Evolutionary conservation across 2,113 vertebrate genomes (phyloP), one percentile per base, ranked within the genome.

Genomic region (Trogon surrucura): DNA sequence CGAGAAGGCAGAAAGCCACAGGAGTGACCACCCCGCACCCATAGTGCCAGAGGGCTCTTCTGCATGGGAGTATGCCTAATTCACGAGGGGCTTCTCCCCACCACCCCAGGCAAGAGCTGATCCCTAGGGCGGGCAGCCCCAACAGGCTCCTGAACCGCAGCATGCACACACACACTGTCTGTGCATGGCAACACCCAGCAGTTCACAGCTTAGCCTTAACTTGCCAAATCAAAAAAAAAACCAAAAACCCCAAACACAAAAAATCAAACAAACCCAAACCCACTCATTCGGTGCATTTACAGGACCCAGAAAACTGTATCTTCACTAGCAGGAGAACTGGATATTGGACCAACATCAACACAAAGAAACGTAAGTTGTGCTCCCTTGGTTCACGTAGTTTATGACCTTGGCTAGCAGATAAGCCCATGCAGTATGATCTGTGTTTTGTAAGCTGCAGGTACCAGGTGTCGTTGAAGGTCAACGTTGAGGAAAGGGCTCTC

Each of bases 391-490:
- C 91, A 67, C 30, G 4, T 70, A 75, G 88, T 94, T 96, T 77
- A 87, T 93, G 95, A 84, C 96, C 71, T 93, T 95, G 85, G 94
- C 75, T 66, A 51, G 67, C 86, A 94, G 95, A 96, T 97, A 97
- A 97, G 88, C 71, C 64, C 48, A 1, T 6, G n/a, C 50, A 91
- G 89, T 75, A 30, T 64, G 88, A 93, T 96, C 87, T n/a, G 75
- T 94, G 91, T 81, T 97, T 93, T 92, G 78, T 73, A 85, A 94
- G 77, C 91, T 89, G 84, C 95, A 94, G 80, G 95, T 95, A 95
- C 85, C 92, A 96, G 96, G 96, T 97, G 96, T 91, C 11, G 16
- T 60, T 97, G 97, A 98, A 98, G 97, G 97, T 98, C 96, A 97
- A 38, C 4, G 0, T 67, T 57, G 91, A 85, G 93, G 60, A 86